A percentile compares a stretch with the other conserved stretches of the same genome.
phyloP scores from a whole-genome alignment of 2,113 vertebrate genomes.

The Dryoscopus gambensis region DNA sequence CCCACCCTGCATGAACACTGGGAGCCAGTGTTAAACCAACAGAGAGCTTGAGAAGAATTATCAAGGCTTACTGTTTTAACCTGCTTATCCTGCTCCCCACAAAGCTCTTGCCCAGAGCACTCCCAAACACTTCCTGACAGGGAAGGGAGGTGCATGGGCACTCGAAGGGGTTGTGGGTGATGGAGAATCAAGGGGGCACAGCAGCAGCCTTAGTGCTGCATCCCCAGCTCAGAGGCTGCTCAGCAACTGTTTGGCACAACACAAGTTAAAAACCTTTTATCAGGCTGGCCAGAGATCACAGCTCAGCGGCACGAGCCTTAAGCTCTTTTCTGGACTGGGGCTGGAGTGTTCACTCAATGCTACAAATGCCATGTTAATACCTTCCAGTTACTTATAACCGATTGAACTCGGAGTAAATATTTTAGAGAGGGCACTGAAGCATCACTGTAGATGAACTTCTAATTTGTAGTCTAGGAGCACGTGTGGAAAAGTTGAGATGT shows the following conservation, averaged over 20 bases:
- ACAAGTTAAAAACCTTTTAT: not conserved
- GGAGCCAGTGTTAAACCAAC: not conserved
- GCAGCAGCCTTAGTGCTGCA: not conserved
- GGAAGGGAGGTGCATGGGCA: not conserved
- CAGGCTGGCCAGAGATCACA: not conserved
- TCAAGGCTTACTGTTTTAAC: not conserved
- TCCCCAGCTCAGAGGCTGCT: not conserved
- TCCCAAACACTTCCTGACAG: not conserved
- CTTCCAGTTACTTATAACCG: not conserved
- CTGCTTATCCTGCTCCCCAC: not conserved
- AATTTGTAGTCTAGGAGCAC: not conserved
- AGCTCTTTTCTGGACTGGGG: not conserved
- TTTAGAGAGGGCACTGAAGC: not conserved
- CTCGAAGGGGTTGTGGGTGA: rapidly evolving
- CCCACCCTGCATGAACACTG: not conserved
- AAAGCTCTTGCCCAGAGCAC: not conserved
- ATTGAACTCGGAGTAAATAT: rapidly evolving
- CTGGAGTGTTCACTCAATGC: not conserved
- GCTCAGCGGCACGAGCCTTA: rapidly evolving
- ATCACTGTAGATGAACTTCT: not conserved
- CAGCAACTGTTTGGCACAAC: not conserved
- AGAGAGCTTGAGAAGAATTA: not conserved
- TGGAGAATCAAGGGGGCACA: not conserved
- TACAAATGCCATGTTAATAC: not conserved
- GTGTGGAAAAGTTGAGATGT: not conserved